Evolutionary conservation across 2,797 vertebrate genomes (phyloP), one percentile per base, ranked within the genome.

Genomic region (Psittacula derbiana): DNA sequence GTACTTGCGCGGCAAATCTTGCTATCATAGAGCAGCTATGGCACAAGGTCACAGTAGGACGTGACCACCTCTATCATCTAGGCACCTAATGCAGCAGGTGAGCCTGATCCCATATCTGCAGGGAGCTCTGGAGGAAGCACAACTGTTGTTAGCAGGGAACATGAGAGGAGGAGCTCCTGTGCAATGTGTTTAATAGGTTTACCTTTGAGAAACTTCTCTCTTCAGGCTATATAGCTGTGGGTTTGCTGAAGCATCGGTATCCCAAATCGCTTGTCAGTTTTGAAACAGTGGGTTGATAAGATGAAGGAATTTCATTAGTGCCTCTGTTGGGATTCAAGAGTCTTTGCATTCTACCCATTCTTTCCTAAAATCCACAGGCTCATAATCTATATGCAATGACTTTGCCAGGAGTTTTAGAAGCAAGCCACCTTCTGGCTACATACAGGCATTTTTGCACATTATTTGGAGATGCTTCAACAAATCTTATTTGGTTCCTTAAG

Each of bases 11-110:
- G n/a, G 24, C 43, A 70, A 9, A 27, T 28, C 27, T 18, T 30
- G 21, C 25, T 21, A 1, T 0, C 14, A 43, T 53, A 92, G 12
- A 75, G 27, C 17, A 81, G 3, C 62, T 38, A 2, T 0, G 4
- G 44, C 1, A 17, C n/a, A n/a, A 33, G 27, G 47, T 10, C 55
- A 58, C 15, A 57, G 46, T 6, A 10, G 43, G 53, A 30, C 8
- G 1, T 2, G 20, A 40, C 31, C 6, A 30, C 6, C 36, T 57
- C 24, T 16, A 19, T 25, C 12, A 31, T 1, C 3, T 5, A 44
- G 19, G 21, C 25, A 61, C 16, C 23, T 18, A 7, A 12, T 41
- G 12, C 31, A 64, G 50, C 27, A 10, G 21, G 2, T 17, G 65
- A 15, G 21, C 3, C 50, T 18, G 12, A 21, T 64, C 53, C 16